Conservation (phyloP, 2,797 vertebrate species). For the Syncerus caffer region DNA sequence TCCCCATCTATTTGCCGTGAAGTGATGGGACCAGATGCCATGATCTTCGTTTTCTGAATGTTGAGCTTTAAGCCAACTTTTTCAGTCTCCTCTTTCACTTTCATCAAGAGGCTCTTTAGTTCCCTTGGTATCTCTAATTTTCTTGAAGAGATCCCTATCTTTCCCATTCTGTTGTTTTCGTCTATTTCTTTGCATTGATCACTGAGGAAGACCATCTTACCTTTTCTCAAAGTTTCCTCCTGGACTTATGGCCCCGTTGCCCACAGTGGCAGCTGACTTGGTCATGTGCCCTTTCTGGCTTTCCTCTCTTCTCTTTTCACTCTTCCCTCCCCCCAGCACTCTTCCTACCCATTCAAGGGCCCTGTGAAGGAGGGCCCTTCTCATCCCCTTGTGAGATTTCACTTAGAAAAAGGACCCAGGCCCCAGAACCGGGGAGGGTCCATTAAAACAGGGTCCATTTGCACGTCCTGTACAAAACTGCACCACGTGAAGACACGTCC, state of each 20-base stretch:
- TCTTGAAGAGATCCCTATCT: neutral
- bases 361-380: neutral
- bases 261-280: neutral
- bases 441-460: neutral
- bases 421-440: neutral
- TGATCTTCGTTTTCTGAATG: neutral
- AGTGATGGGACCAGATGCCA: neutral
- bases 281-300: neutral
- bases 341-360: neutral
- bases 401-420: neutral
- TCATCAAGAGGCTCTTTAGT: neutral
- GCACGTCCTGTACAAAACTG: accelerated
- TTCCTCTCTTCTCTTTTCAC: neutral
- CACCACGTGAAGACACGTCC: neutral
- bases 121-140: neutral
- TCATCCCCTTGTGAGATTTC: neutral
- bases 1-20: neutral
- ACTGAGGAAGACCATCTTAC: neutral
- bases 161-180: neutral
- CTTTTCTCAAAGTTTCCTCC: neutral
- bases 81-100: neutral
- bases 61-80: neutral
- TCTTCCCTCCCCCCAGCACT: too few species aligned
- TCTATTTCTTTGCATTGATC: neutral
- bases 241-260: neutral